Base-by-base conservation (phyloP, 2,797 vertebrate species). In the Echeneis naucrates region DNA sequence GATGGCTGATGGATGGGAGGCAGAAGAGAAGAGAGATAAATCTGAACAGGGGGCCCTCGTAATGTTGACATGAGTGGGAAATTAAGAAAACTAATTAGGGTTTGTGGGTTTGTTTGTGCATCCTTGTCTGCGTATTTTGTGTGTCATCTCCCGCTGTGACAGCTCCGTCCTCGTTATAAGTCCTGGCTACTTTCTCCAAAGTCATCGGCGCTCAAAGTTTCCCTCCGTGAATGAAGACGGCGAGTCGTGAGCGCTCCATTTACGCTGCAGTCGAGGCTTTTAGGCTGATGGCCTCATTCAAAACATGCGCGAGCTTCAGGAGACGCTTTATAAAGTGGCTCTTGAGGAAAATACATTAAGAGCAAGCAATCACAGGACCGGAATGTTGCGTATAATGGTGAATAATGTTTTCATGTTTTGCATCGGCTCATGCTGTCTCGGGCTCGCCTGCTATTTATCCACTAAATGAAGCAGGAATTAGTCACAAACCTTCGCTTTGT, bases 1-100 rank as follows among this genome's bases (percentile, higher is more conserved):
- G 64, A 72, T 27, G 54, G 54, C 70, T 76, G 58, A 72, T 27
- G 54, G 54, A 72, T 74, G 58, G 67, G 71, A 84, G 75, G 77
- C 63, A 63, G 64, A 62, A 55, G 66, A 75, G 32, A 38, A 53
- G 63, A 53, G 64, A 70, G 77, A 85, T 87, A 51, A 74, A 87
- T 70, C 70, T 62, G 67, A 62, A 80, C 83, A 78, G 44, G 75
- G 78, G 75, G 61, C 56, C 54, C 13, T 78, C 50, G 58, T 75
- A 68, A 85, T 89, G 83, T 90, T 69, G 47, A 68, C 53, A 26
- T 78, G 76, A 84, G 88, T 88, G 82, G 44, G 68, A 83, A 81
- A 69, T 42, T 30, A 86, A 77, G 64, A 62, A 82, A 83, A 85
- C 77, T 80, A 84, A 85, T 87, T 81, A 82, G 47, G 24, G 57